Conservation (phyloP, 2,797 vertebrate genomes). For the Vireo griseus region DNA sequence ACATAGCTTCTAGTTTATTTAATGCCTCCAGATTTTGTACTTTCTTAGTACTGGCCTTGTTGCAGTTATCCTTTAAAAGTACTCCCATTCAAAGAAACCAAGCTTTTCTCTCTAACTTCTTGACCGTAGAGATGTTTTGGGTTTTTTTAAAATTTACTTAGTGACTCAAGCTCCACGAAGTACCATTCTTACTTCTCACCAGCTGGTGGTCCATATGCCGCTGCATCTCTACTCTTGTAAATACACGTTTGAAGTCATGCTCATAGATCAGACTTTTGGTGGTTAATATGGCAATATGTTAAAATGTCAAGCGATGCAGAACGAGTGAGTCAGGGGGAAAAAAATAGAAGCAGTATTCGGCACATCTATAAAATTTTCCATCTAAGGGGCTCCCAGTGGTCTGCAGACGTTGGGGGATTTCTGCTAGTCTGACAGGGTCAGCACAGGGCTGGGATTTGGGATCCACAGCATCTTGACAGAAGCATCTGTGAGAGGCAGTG, state of each 20-base stretch:
- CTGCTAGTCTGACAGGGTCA: neutral
- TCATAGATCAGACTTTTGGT: conserved; percentile 37
- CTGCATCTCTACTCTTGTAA: conserved; percentile 28
- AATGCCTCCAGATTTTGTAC: neutral
- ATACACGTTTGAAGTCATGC: conserved; percentile 43
- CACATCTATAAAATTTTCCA: neutral
- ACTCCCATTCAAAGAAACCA: neutral
- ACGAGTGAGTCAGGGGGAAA: neutral
- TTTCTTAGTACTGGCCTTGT: neutral
- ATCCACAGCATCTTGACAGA: neutral
- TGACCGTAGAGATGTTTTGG: neutral
- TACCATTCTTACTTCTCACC: conserved; percentile 29
- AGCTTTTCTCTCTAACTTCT: neutral
- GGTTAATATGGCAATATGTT: conserved; percentile 52
- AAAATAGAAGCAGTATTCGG: neutral
- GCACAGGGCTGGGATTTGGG: neutral
- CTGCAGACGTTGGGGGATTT: neutral
- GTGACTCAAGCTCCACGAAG: conserved; percentile 41
- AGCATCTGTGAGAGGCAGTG: neutral
- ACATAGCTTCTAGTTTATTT: neutral
- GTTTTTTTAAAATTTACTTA: neutral
- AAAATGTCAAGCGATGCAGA: conserved; percentile 47
- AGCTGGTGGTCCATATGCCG: conserved; percentile 46
- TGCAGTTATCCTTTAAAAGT: neutral
- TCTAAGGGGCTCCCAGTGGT: neutral